Evolutionary conservation across 2,888 invertebrate species (phyloP), one percentile per base, ranked within the genome.

Genomic region (Zaprionus bogoriensis): DNA sequence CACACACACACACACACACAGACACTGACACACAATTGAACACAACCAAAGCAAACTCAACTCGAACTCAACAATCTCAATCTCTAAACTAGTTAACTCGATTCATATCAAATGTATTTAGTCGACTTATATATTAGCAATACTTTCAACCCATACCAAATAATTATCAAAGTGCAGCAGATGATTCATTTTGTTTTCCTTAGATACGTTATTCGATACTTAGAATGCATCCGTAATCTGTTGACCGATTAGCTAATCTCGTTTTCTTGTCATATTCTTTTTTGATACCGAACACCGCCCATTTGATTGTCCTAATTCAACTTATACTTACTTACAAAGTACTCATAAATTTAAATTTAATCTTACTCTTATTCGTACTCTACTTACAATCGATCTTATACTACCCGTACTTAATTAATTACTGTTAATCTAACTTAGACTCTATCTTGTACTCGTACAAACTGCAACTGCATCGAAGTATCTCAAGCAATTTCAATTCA

Each of bases 151-250:
- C 23, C 10, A 53, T 44, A 12, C 27, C 17, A 44, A 53, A 38
- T 17, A 28, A 60, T 19, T 27, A 38, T 39, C 28, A 32, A 67
- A 67, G 54, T 60, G 52, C 74, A 74, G 74, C 69, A 65, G 72
- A 46, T 50, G 23, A 51, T 57, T n/a, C 10, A 51, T 44, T 60
- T 66, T 61, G 6, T 55, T 55, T 46, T 39, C 41, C 17, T 53
- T 67, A 53, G 60, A 68, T 30, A 36, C 48, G 38, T 55, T 64
- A 54, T 44, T 48, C 42, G 42, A 32, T 58, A 55, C 39, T 48
- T 71, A 57, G 55, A 60, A 46, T 79, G 80, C 70, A 79, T 79
- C 77, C 84, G 58, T 61, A 58, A 58, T 83, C 73, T 60, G 44
- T 77, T 69, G 77, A 83, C 71, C 65, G 64, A 82, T 67, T 70